A percentile compares a stretch with the other conserved stretches of the same genome.
Conservation (phyloP, 92 coral and sea anemone species). For the Zoanthus sansibaricus region DNA sequence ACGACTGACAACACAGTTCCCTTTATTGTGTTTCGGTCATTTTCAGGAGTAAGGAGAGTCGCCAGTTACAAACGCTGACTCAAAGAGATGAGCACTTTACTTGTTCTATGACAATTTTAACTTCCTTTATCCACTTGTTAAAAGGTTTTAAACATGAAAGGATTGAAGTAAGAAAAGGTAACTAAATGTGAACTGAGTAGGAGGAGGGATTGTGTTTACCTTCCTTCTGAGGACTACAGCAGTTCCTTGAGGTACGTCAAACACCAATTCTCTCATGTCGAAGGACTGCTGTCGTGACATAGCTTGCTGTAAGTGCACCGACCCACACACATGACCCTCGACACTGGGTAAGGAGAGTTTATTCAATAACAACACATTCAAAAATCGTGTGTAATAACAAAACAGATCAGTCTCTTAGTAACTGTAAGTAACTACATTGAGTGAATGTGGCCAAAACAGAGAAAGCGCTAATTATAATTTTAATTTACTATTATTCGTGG, state of each 20-base stretch:
- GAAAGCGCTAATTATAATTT: too few species aligned
- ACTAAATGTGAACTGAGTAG: background rate
- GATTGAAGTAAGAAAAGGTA: background rate
- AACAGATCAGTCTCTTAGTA: background rate
- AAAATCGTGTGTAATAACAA: background rate
- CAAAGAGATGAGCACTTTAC: background rate
- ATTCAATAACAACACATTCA: background rate
- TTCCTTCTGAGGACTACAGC: constrained; percentile 93
- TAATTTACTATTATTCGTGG: too few species aligned
- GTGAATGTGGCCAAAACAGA: too few species aligned
- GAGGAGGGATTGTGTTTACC: constrained; percentile 48
- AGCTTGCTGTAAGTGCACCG: constrained; percentile 77
- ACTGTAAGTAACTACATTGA: too few species aligned
- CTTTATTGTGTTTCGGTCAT: too few species aligned
- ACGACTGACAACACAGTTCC: too few species aligned
- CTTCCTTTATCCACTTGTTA: too few species aligned
- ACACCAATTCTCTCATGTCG: constrained; percentile 81
- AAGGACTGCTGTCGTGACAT: constrained; percentile 58
- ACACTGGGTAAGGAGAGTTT: constrained; percentile 47
- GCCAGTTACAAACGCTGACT: background rate
- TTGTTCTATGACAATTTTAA: too few species aligned
- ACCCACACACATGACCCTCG: constrained; percentile 82
- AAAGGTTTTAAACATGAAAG: too few species aligned
- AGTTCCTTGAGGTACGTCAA: constrained; percentile 97
- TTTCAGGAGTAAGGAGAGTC: background rate